Conservation (phyloP, 30 jellyfish, hydroid and myxozoan genomes). For the Chrysaora quinquecirrha region DNA sequence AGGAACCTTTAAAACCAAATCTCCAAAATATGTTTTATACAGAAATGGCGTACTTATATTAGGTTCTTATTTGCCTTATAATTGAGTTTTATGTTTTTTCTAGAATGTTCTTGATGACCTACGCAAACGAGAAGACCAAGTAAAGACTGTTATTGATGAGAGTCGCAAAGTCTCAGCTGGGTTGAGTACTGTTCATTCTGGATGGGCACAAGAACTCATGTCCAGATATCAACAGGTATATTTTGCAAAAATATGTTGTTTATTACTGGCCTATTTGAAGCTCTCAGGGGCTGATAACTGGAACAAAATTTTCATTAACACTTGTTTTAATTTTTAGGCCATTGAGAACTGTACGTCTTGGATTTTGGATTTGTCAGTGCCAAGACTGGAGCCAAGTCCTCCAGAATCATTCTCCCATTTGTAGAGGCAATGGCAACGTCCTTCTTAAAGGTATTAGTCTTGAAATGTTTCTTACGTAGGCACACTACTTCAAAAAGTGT, state of each 20-base stretch:
- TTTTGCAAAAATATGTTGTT: neutral
- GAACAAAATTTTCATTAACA: neutral
- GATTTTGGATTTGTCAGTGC: constrained; percentile 70
- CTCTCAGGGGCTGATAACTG: neutral
- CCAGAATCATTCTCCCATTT: constrained; percentile 37
- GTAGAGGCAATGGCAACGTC: too few species aligned
- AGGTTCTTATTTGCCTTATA: too few species aligned
- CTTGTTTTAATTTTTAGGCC: constrained; percentile 60
- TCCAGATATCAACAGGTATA: constrained; percentile 58
- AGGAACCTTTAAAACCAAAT: too few species aligned
- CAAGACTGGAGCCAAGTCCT: constrained; percentile 58
- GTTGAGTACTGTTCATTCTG: constrained; percentile 51
- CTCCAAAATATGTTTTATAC: too few species aligned
- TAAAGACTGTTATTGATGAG: constrained; percentile 12
- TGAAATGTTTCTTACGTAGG: too few species aligned
- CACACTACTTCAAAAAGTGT: too few species aligned
- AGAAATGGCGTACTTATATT: too few species aligned
- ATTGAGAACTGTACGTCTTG: constrained; percentile 66
- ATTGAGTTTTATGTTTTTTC: constrained; percentile 6
- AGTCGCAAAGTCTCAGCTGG: constrained; percentile 5
- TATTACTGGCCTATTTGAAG: neutral
- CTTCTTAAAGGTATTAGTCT: too few species aligned
- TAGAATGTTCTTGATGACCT: constrained; percentile 46
- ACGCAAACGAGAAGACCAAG: neutral
- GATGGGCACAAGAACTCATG: constrained; percentile 47